Conservation (phyloP, 2,888 invertebrate species). For the Tortrix viridana region DNA sequence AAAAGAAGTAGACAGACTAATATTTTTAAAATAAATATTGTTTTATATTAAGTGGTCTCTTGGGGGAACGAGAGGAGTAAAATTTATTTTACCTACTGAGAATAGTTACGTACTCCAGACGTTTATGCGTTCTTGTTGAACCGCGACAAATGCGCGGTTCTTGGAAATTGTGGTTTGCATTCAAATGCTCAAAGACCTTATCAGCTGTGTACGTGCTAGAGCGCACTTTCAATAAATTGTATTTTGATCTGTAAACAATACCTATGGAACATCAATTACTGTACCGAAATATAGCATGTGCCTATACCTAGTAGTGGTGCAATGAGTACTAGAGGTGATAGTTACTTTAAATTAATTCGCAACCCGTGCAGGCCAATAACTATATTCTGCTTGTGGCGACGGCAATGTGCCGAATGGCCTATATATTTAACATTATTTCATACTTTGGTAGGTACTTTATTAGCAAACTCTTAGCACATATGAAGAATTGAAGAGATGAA, state of each 20-base stretch:
- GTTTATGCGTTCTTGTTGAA: conserved; percentile 4
- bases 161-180: neutral
- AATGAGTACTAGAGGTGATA: no score
- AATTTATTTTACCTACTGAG: conserved; percentile 5
- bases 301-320: no score
- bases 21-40: neutral
- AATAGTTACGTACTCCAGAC: neutral
- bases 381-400: no score
- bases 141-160: neutral
- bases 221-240: neutral
- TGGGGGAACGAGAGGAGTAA: neutral
- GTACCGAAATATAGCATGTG: no score
- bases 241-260: no score
- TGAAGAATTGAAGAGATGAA: conserved; percentile 50
- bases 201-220: neutral
- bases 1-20: no score
- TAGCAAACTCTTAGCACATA: conserved; percentile 19
- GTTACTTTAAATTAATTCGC: no score
- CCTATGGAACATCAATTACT: no score
- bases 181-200: neutral
- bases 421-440: no score
- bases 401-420: no score
- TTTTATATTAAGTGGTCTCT: neutral
- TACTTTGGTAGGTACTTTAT: no score
- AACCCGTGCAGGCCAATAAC: no score